phyloP scores from a whole-genome alignment of 2,888 invertebrate genomes.

The Zaprionus bogoriensis region DNA sequence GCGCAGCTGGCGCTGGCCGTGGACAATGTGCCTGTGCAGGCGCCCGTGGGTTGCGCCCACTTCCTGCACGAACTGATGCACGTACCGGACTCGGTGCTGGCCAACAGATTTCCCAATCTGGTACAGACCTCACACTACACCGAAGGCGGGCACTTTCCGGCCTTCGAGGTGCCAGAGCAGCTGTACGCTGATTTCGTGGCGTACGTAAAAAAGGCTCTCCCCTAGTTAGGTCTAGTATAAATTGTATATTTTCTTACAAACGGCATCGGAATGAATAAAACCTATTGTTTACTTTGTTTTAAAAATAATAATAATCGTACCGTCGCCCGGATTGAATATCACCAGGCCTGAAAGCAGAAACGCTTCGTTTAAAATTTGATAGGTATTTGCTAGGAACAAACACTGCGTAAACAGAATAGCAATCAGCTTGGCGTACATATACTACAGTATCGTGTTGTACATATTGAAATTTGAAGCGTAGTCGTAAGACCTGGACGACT shows the following conservation, averaged over 20 bases:
- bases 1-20: slow-evolving; percentile 57
- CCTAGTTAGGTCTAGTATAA: slow-evolving; percentile 7
- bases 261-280: slow-evolving; percentile 33
- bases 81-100: slow-evolving; percentile 85
- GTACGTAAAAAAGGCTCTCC: slow-evolving; percentile 83
- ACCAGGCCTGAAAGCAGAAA: background rate
- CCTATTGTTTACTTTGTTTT: slow-evolving; percentile 8
- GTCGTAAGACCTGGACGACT: background rate
- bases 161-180: slow-evolving; percentile 89
- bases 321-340: background rate
- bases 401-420: slow-evolving; percentile 21
- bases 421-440: slow-evolving; percentile 16
- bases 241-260: slow-evolving; percentile 16
- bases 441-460: background rate
- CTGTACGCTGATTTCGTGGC: slow-evolving; percentile 88
- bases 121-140: slow-evolving; percentile 86
- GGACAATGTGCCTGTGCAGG: slow-evolving; percentile 85
- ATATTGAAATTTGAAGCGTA: background rate
- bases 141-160: slow-evolving; percentile 93
- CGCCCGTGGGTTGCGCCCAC: slow-evolving; percentile 89
- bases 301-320: background rate
- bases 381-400: background rate
- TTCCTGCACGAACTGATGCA: slow-evolving; percentile 88
- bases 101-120: slow-evolving; percentile 86
- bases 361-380: background rate